Evolutionary conservation across 2,797 vertebrate genomes (phyloP).

Genomic region (Anguilla pacifica): DNA sequence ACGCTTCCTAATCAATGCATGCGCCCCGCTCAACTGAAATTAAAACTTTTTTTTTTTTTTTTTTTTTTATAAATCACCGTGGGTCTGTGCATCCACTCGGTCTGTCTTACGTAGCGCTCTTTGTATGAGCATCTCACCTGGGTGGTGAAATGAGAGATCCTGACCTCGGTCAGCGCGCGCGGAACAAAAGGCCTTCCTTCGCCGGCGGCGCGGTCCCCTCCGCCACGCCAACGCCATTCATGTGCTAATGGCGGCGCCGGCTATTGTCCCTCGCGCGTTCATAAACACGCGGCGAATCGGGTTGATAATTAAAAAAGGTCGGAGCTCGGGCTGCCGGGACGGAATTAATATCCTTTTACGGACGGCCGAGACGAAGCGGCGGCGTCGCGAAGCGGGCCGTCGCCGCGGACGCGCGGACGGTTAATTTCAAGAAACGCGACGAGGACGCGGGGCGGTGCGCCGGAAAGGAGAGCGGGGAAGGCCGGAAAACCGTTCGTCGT

Average conservation of each 20-base stretch:
- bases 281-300: background rate
- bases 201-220: background rate
- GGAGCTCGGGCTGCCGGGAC: background rate
- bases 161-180: background rate
- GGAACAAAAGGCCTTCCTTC: constrained; percentile 11
- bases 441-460: background rate
- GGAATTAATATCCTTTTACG: constrained; percentile 13
- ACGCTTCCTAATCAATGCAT: background rate
- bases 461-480: background rate
- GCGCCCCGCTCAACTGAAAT: background rate
- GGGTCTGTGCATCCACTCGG: background rate
- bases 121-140: background rate
- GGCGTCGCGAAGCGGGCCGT: background rate
- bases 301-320: constrained; percentile 7
- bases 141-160: background rate
- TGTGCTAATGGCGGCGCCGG: constrained; percentile 22
- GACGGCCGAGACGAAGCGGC: background rate
- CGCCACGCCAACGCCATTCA: constrained; percentile 20
- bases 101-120: background rate
- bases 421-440: background rate
- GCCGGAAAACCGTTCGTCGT: too few species aligned
- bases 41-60: background rate
- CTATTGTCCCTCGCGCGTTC: constrained; percentile 10
- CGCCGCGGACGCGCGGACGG: background rate
- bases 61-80: too few species aligned